Evolutionary conservation across 2,797 vertebrate species (phyloP).

Genomic region (Hozukius guyotensis): DNA sequence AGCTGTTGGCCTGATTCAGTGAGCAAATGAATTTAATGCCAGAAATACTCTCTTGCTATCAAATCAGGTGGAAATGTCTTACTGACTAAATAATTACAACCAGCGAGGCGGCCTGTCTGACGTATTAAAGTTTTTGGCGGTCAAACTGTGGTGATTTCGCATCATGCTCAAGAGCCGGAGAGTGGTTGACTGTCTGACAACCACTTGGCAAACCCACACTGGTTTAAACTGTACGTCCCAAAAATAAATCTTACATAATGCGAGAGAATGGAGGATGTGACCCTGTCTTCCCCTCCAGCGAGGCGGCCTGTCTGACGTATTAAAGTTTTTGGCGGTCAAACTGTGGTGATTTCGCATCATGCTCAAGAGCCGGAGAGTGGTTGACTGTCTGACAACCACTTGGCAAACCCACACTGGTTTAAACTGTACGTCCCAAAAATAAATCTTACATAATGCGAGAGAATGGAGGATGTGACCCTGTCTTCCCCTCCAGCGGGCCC

Average conservation of each 20-base stretch:
- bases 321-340: slow-evolving; percentile 41
- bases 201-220: slow-evolving; percentile 62
- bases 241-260: slow-evolving; percentile 80
- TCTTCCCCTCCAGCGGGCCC: slow-evolving; percentile 70
- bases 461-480: slow-evolving; percentile 69
- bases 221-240: slow-evolving; percentile 70
- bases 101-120: slow-evolving; percentile 26
- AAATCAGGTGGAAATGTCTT: slow-evolving; percentile 33
- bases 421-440: slow-evolving; percentile 77
- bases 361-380: slow-evolving; percentile 43
- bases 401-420: slow-evolving; percentile 61
- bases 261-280: slow-evolving; percentile 66
- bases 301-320: slow-evolving; percentile 31
- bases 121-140: slow-evolving; percentile 32
- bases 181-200: slow-evolving; percentile 59
- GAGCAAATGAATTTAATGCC: slow-evolving; percentile 31
- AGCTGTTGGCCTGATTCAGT: slow-evolving; percentile 42
- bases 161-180: slow-evolving; percentile 38
- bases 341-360: slow-evolving; percentile 45
- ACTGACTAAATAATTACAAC: slow-evolving; percentile 15
- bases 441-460: slow-evolving; percentile 73
- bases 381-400: slow-evolving; percentile 64
- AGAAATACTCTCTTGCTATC: slow-evolving; percentile 20
- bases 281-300: slow-evolving; percentile 70
- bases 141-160: slow-evolving; percentile 52